Evolutionary conservation across 2,797 vertebrate species (phyloP).

Genomic region (Protonibea diacanthus): DNA sequence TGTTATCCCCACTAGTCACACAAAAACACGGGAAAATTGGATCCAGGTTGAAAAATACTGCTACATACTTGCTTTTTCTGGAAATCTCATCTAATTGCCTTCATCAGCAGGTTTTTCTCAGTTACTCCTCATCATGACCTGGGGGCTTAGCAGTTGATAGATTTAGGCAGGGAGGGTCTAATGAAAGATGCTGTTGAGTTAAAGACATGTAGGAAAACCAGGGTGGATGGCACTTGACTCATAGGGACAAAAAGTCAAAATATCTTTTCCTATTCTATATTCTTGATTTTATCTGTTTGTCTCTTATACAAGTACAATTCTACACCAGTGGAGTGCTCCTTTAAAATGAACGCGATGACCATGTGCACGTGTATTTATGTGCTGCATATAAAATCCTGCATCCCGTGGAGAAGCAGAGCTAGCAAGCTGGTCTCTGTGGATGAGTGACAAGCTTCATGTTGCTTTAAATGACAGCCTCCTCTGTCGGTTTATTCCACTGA

Average conservation of each 20-base stretch:
- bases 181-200: background rate
- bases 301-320: background rate
- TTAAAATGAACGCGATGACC: background rate
- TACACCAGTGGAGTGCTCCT: background rate
- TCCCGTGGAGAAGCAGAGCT: background rate
- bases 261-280: background rate
- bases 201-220: background rate
- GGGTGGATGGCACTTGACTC: background rate
- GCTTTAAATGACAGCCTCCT: constrained; percentile 24
- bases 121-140: background rate
- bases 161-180: background rate
- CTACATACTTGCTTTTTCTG: too few species aligned
- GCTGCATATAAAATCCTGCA: background rate
- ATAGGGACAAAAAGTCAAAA: background rate
- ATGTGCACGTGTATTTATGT: background rate
- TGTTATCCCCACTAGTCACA: too few species aligned
- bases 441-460: constrained; percentile 37
- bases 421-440: background rate
- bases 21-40: too few species aligned
- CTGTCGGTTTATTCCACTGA: constrained; percentile 40
- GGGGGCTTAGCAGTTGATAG: background rate
- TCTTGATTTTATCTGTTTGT: background rate
- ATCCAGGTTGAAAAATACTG: too few species aligned
- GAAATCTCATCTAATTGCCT: too few species aligned
- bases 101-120: background rate